Evolutionary conservation across 30 jellyfish, hydroid and myxozoan species (phyloP).

Genomic region (Turritopsis dohrnii): DNA sequence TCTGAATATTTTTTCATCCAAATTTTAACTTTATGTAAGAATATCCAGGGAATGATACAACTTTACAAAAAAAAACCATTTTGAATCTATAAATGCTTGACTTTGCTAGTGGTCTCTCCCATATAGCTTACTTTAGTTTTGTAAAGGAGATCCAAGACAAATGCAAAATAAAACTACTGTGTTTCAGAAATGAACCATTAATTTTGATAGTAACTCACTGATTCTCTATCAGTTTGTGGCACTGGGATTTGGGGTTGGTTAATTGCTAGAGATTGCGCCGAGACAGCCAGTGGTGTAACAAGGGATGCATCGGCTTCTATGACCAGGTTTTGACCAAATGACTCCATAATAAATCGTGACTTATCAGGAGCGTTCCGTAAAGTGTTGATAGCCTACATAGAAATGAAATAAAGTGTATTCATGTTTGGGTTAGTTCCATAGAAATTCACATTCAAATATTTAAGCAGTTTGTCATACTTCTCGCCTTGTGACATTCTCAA

Average conservation of each 20-base stretch:
- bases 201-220: neutral
- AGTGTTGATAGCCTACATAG: slow-evolving; percentile 72
- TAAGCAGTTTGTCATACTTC: slow-evolving; percentile 48
- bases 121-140: too few relatives aligned
- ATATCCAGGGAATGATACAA: too few relatives aligned
- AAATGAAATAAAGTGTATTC: neutral
- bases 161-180: too few relatives aligned
- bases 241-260: slow-evolving; percentile 37
- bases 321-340: slow-evolving; percentile 79
- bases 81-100: too few relatives aligned
- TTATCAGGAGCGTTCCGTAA: slow-evolving; percentile 78
- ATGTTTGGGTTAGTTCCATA: neutral
- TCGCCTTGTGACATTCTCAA: slow-evolving; percentile 89
- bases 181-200: neutral
- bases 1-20: too few relatives aligned
- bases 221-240: slow-evolving; percentile 25
- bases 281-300: slow-evolving; percentile 66
- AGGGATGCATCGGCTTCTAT: slow-evolving; percentile 83
- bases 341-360: slow-evolving; percentile 74
- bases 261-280: slow-evolving; percentile 69
- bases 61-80: too few relatives aligned
- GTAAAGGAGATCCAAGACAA: too few relatives aligned
- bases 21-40: too few relatives aligned
- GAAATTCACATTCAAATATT: neutral
- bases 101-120: too few relatives aligned